Evolutionary conservation across 2,888 invertebrate species (phyloP).

Genomic region (Leptopilina syphax): DNA sequence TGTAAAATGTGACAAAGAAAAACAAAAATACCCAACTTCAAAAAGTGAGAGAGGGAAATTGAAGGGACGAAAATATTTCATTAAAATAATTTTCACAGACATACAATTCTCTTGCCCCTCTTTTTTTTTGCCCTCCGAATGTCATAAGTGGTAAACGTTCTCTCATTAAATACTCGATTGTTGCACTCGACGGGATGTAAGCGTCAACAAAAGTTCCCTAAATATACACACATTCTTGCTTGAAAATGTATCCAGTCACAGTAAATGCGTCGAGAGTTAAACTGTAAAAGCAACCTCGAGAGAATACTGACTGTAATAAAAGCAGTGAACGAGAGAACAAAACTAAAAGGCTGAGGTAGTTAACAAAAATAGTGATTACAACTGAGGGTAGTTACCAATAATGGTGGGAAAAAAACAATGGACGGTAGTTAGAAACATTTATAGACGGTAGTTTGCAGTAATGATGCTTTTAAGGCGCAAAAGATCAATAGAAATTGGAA

Average conservation of each 20-base stretch:
- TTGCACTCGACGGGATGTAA: conserved; percentile 18
- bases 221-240: conserved; percentile 4
- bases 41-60: no score
- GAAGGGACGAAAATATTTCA: no score
- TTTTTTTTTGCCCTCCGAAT: not conserved
- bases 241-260: conserved; percentile 2
- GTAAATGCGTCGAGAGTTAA: not conserved
- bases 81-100: not conserved
- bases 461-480: no score
- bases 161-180: conserved; percentile 18
- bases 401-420: no score
- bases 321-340: conserved; percentile 13
- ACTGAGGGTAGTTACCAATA: no score
- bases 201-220: not conserved
- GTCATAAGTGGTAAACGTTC: conserved; percentile 16
- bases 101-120: not conserved
- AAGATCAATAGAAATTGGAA: no score
- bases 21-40: no score
- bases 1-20: no score
- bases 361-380: no score
- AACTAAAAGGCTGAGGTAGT: not conserved
- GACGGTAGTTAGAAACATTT: no score
- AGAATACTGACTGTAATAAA: conserved; percentile 6
- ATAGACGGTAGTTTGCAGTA: no score
- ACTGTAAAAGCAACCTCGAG: not conserved